A percentile compares a stretch with the other conserved stretches of the same genome.
phyloP scores from a whole-genome alignment of 2,113 vertebrate species.

The Cottus gobio region DNA sequence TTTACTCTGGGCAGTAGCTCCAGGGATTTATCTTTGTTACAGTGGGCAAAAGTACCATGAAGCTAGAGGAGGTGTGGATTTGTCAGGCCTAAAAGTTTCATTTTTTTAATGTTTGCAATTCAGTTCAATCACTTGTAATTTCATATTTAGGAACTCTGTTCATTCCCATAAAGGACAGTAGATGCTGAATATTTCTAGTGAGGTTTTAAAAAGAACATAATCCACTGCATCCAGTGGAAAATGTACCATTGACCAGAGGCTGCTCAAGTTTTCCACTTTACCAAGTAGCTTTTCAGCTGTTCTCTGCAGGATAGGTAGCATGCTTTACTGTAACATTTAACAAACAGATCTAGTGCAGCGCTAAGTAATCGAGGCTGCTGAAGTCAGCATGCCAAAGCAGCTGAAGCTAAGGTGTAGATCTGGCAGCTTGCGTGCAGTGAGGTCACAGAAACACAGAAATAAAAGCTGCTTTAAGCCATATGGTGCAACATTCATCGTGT shows the following conservation, averaged over 20 bases:
- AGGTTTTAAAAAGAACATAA: constrained; percentile 17
- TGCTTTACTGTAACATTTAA: constrained; percentile 22
- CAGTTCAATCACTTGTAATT: not conserved
- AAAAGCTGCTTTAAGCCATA: constrained; percentile 27
- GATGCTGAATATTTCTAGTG: constrained; percentile 40
- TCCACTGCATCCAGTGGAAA: constrained; percentile 44
- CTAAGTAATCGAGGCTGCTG: constrained; percentile 56
- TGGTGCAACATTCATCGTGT: not conserved
- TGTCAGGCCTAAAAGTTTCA: constrained; percentile 7
- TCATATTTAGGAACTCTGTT: constrained; percentile 15
- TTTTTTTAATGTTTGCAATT: not conserved
- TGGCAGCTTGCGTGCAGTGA: constrained; percentile 47
- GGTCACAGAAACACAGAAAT: constrained; percentile 35
- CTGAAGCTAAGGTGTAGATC: constrained; percentile 37
- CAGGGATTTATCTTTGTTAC: not conserved
- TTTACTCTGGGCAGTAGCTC: not conserved
- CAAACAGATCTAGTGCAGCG: constrained; percentile 34
- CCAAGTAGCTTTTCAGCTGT: constrained; percentile 32
- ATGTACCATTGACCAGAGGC: constrained; percentile 34
- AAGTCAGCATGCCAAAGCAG: constrained; percentile 55
- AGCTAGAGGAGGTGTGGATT: not conserved
- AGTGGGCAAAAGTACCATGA: not conserved
- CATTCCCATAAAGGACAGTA: constrained; percentile 29
- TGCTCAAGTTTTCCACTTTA: constrained; percentile 49
- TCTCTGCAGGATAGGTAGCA: constrained; percentile 4